phyloP scores from a whole-genome alignment of 2,797 vertebrate species.

The Squalus acanthias region DNA sequence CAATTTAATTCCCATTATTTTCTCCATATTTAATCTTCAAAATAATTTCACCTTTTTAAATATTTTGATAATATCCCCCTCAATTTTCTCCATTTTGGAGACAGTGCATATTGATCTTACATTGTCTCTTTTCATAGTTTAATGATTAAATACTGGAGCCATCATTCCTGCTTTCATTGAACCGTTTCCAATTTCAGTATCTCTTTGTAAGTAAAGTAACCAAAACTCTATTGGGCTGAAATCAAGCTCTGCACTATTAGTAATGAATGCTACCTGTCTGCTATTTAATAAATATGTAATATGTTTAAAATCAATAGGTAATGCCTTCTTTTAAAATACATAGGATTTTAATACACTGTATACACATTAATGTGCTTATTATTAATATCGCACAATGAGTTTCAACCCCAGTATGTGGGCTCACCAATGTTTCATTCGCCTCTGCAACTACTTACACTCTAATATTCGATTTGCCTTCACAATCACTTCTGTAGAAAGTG shows the following conservation, averaged over 20 bases:
- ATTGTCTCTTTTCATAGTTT: neutral
- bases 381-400: neutral
- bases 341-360: neutral
- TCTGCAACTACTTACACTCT: neutral
- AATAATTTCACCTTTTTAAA: neutral
- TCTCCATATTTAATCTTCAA: neutral
- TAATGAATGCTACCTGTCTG: neutral
- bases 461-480: neutral
- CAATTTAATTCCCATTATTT: neutral
- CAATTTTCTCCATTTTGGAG: neutral
- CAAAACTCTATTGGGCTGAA: neutral
- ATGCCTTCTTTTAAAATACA: neutral
- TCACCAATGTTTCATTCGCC: neutral
- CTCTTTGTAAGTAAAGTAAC: neutral
- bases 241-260: neutral
- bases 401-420: neutral
- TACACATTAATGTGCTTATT: neutral
- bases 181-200: neutral
- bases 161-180: neutral
- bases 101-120: neutral
- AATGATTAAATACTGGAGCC: neutral
- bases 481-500: neutral
- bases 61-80: neutral
- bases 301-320: neutral
- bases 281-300: neutral